Percentiles rank a stretch among this genome's conserved stretches.
Evolutionary conservation across 2,797 vertebrate species (phyloP).

Genomic region (Tangara arthus): DNA sequence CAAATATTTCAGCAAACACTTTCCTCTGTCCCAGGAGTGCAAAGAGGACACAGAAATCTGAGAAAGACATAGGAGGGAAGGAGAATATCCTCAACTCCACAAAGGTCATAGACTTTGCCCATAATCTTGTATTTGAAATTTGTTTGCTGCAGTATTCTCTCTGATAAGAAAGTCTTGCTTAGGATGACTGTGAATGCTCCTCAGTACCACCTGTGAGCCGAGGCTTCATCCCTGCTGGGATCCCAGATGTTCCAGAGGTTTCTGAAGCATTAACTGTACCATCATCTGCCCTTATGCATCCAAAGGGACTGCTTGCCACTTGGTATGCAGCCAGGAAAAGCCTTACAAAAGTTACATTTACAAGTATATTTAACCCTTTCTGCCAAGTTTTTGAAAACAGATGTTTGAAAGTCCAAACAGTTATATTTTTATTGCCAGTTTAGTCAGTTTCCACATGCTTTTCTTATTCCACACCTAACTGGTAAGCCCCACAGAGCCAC

Average conservation of each 20-base stretch:
- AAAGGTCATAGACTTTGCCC: not conserved
- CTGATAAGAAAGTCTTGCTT: not conserved
- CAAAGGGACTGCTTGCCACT: not conserved
- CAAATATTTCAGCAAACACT: not conserved
- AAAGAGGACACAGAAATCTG: not conserved
- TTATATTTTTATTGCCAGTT: not conserved
- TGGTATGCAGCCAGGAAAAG: not conserved
- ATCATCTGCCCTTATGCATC: not conserved
- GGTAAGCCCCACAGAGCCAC: not conserved
- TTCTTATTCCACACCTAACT: not conserved
- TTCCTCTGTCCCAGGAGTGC: not conserved
- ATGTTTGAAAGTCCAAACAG: not conserved
- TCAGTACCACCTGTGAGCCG: fast-evolving
- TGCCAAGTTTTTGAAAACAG: not conserved
- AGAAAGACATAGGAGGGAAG: not conserved
- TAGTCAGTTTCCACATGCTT: not conserved
- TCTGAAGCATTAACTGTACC: not conserved
- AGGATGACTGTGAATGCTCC: not conserved
- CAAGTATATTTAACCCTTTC: not conserved
- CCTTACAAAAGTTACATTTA: not conserved
- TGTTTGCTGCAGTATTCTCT: not conserved
- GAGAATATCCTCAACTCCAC: not conserved
- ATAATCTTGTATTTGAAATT: not conserved
- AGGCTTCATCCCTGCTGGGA: not conserved
- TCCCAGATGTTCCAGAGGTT: not conserved